Evolutionary conservation across 2,113 vertebrate genomes (phyloP), one percentile per base, ranked within the genome.

Genomic region (Rhodinocichla rosea): DNA sequence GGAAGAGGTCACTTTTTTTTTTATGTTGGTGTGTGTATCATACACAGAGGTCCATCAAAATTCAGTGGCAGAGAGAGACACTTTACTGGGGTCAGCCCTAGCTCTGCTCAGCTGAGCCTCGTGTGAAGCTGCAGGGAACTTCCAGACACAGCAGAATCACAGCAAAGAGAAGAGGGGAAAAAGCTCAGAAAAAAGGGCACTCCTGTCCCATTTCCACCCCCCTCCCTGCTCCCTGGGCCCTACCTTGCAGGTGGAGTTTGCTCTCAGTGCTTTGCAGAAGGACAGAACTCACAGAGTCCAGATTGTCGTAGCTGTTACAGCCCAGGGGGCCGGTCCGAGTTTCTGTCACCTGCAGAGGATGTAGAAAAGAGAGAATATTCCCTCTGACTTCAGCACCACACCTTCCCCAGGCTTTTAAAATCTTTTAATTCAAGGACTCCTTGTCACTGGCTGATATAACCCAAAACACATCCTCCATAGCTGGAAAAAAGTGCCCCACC

Each of bases 241-340:
- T 98, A 99, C 99, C 99, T 99, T 99, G 99, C 96, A 99, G 98
- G 95, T 99, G 99, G 96, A 99, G 98, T 97, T 99, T 99, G 98
- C 99, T 99, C 98, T 99, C 99, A 18, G 99, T 99, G 98, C 99
- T 99, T 98, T 99, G 99, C 95, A 99, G 98, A 92, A 99, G 99
- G 97, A 99, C 98, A 8, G 99, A 99, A 98, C 99, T 99, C 96
- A 99, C 99, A 49, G 99, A 99, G 98, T 99, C 99, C 98, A 99
- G 99, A 98, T 99, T 99, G 98, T 99, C 99, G 32, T 99, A 99
- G 98, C 99, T 99, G 97, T 99, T 99, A 98, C 99, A 99, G 95
- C 99, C 99, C 97, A 99, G 96, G 5, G 99, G 99, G 69, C 99
- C 99, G 1, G 99, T 99, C 89, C 99, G 99, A 63, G 99, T 99